Evolutionary conservation across 2,797 vertebrate genomes (phyloP), one percentile per base, ranked within the genome.

Genomic region (Knipowitschia caucasica): DNA sequence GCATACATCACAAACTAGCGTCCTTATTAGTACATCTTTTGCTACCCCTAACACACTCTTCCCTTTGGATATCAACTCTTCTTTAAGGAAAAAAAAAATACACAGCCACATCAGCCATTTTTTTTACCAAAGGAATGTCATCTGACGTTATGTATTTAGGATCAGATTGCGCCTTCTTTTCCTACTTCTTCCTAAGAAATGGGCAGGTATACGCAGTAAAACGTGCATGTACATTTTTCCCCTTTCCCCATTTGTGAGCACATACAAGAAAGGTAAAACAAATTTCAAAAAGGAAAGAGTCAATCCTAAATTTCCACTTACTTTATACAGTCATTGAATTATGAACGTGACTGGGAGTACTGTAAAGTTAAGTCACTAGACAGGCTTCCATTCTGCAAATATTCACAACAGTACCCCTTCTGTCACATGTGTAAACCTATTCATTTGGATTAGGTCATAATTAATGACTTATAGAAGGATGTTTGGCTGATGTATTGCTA

Each of bases 141-240:
- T 75, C 75, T 89, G 85, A 86, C 84, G 82, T 87, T 83, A 86
- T 82, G 51, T 82, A 84, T 86, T 86, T 86, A 59, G 79, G 82
- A 81, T 87, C 82, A 12, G 69, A 81, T 86, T 87, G 84, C 86
- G 80, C 53, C 64, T 51, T 20, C 35, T 34, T 63, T 29, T 53
- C 18, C 15, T 24, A 46, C 46, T 46, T 27, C 27, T 43, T 35
- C 47, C 34, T 20, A 51, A 58, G 67, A 64, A 65, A 42, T 39
- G 52, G 30, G 62, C 39, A 31, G 14, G 39, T 21, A 33, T 27
- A 24, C 59, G 34, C 36, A 17, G 50, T 58, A 63, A n/a, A n/a
- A n/a, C 42, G 67, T 45, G 39, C 10, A 39, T 87, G 91, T 89
- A n/a, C 84, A 86, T 69, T 52, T 64, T 56, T 44, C 44, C 36